Percentiles rank a stretch among this genome's conserved stretches.
Conservation (phyloP, 2,113 vertebrate species). For the Pandion haliaetus region DNA sequence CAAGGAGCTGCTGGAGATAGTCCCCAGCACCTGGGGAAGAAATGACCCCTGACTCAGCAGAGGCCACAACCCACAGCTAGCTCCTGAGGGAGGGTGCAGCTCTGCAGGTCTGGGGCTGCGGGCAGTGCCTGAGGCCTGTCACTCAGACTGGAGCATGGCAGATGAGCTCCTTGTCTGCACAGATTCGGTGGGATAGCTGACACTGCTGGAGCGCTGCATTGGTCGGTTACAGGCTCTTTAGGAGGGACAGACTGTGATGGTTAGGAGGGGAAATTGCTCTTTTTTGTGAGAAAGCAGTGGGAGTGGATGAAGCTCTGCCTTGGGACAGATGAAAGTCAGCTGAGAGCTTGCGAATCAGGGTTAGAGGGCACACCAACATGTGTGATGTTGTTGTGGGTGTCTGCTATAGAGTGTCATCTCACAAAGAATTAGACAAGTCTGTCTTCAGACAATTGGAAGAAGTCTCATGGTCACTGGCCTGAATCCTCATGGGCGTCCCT, state of each 20-base stretch:
- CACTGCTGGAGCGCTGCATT: background rate
- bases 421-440: background rate
- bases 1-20: background rate
- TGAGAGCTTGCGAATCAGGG: background rate
- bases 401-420: background rate
- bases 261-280: background rate
- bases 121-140: background rate
- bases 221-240: background rate
- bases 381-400: background rate
- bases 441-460: background rate
- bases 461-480: background rate
- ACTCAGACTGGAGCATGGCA: background rate
- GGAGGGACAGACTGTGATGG: background rate
- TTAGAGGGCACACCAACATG: background rate
- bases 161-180: background rate
- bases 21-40: fast-evolving
- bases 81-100: background rate
- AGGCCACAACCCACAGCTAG: background rate
- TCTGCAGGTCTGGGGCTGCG: background rate
- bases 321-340: background rate
- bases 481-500: background rate
- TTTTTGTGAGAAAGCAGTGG: background rate
- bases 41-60: background rate
- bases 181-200: background rate
- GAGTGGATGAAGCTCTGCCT: background rate